Evolutionary conservation across 2,888 invertebrate species (phyloP).

Genomic region (Caenorhabditis sp.): DNA sequence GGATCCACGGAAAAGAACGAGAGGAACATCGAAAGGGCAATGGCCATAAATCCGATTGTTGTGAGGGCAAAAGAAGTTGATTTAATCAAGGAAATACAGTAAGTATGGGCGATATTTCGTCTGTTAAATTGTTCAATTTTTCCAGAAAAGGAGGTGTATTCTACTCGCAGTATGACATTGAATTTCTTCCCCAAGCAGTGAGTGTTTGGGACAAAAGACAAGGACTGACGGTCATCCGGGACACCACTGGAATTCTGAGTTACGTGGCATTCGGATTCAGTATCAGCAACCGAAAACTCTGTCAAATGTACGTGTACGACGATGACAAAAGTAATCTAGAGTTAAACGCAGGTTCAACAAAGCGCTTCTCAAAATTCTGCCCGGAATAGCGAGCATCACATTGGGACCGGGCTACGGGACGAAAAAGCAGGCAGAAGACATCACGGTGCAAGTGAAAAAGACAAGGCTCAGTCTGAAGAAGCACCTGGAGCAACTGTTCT

Average conservation of each 20-base stretch:
- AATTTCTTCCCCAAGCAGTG: conserved; percentile 61
- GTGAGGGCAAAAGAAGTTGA: conserved; percentile 51
- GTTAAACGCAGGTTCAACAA: conserved; percentile 70
- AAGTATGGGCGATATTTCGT: background rate
- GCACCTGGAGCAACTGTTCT: conserved; percentile 64
- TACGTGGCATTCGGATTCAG: conserved; percentile 69
- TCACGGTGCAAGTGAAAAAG: conserved; percentile 57
- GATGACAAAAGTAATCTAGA: too few species aligned
- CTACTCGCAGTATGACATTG: conserved; percentile 66
- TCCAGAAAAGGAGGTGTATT: conserved; percentile 65
- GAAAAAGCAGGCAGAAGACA: conserved; percentile 58
- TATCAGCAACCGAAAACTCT: conserved; percentile 59
- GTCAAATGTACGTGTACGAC: conserved; percentile 51
- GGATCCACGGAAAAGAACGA: conserved; percentile 62
- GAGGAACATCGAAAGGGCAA: conserved; percentile 47
- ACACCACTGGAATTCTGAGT: conserved; percentile 63
- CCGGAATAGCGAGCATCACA: conserved; percentile 64
- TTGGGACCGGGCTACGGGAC: conserved; percentile 62
- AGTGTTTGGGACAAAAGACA: conserved; percentile 62
- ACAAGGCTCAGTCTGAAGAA: conserved; percentile 54
- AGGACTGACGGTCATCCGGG: conserved; percentile 62
- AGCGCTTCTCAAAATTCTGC: conserved; percentile 63
- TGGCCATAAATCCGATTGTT: conserved; percentile 58
- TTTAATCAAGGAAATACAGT: conserved; percentile 60
- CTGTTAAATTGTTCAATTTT: background rate